Evolutionary conservation across 2,888 invertebrate genomes (phyloP), one percentile per base, ranked within the genome.

Genomic region (Stegophylla sp.): DNA sequence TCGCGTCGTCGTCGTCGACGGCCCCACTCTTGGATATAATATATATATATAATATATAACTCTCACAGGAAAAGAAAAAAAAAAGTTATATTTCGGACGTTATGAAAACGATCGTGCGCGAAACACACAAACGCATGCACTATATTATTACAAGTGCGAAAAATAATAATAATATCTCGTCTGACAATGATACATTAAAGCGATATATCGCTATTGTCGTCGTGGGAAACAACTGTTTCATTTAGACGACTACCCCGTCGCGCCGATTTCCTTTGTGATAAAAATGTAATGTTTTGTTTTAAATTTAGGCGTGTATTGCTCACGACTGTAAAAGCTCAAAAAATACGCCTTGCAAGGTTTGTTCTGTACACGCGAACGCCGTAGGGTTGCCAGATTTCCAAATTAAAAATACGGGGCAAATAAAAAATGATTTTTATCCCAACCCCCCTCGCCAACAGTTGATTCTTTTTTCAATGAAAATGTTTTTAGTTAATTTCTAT

Each of bases 31-130:
- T 34, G 48, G 26, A 48, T 48, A 64, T 17, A 13, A 17, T 17
- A 61, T 34, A 20, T 53, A 20, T n/a, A 53, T 20, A n/a, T 73
- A 72, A 12, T 59, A 3, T 72, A 41, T 26, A 4, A 20, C 20
- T 73, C 20, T 61, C 45, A n/a, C 45, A 5, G 26, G 73, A 61
- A 28, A 26, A 61, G 28, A 45, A 73, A 5, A 48, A 45, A 59
- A 45, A 17, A 56, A 53, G 3, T 5, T 23, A 43, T 23, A 41
- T 56, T 56, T 56, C 12, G 61, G 28, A 20, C 45, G 72, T 45
- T 48, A 5, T 3, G 0, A 2, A 51, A 41, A 51, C 26, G 34
- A 51, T 23, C 15, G 51, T 23, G 17, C 10, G 12, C 34, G 13
- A 63, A 61, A 75, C 28, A 48, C 59, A n/a, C 20, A n/a, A n/a